Conservation (phyloP, 2,113 vertebrate genomes). For the Crocuta crocuta region DNA sequence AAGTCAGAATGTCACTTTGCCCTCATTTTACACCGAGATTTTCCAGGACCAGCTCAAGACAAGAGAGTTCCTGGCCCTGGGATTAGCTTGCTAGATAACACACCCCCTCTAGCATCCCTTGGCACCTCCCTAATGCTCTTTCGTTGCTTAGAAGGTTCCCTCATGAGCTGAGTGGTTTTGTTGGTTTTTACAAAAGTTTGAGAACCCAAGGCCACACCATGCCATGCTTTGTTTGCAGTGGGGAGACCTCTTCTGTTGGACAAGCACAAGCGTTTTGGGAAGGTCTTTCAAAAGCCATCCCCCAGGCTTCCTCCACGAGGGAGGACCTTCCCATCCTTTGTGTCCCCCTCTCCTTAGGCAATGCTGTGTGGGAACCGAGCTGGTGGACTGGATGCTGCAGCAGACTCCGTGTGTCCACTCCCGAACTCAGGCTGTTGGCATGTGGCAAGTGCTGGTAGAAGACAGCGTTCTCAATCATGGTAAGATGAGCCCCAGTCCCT, state of each 20-base stretch:
- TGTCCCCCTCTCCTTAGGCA: constrained; percentile 87
- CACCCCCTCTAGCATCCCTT: neutral
- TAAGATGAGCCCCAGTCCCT: constrained; percentile 82
- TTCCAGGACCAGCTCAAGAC: neutral
- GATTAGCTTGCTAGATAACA: neutral
- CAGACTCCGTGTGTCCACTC: constrained; percentile 95
- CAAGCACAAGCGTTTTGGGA: neutral
- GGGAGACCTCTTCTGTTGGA: neutral
- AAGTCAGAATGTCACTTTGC: neutral
- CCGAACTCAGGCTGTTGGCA: constrained; percentile 95
- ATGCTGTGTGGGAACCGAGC: constrained; percentile 97
- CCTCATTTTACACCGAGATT: neutral
- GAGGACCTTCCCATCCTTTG: neutral
- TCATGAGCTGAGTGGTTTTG: neutral
- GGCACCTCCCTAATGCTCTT: neutral
- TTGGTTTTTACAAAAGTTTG: neutral
- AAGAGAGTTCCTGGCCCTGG: neutral
- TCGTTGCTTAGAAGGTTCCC: neutral
- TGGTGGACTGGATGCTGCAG: constrained; percentile 98
- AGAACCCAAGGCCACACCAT: neutral
- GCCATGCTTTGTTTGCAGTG: neutral
- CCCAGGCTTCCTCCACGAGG: neutral
- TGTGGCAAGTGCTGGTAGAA: constrained; percentile 99
- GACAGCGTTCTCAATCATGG: constrained; percentile 97
- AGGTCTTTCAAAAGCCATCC: neutral